Evolutionary conservation across 2,797 vertebrate species (phyloP).

Genomic region (Anguilla pacifica): DNA sequence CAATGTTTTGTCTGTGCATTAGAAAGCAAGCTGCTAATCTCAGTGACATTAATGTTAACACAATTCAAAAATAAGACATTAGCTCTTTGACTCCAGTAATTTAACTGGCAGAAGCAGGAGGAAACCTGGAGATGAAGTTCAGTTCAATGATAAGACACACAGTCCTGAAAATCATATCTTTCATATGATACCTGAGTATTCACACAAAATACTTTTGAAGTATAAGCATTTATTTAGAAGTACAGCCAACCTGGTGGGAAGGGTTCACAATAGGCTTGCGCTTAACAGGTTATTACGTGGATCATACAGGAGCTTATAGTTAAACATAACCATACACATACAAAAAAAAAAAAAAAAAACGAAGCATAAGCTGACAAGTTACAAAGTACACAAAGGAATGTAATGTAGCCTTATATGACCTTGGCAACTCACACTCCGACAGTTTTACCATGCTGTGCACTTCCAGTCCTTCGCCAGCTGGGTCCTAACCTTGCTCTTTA

Average conservation of each 20-base stretch:
- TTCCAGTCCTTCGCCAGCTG: not conserved
- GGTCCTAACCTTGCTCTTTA: conserved; percentile 20
- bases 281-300: not conserved
- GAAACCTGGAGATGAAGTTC: not conserved
- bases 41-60: not conserved
- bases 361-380: not conserved
- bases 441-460: conserved; percentile 1
- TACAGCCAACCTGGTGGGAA: not conserved
- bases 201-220: not conserved
- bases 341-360: not conserved
- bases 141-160: not conserved
- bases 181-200: not conserved
- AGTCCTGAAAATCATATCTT: not conserved
- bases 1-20: too few species aligned
- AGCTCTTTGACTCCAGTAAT: too few species aligned
- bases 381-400: not conserved
- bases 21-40: not conserved
- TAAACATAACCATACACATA: conserved; percentile 13
- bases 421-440: not conserved
- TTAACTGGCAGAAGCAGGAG: not conserved
- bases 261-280: not conserved
- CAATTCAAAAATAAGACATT: not conserved
- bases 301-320: not conserved
- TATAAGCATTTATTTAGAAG: not conserved
- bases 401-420: not conserved